A percentile compares a stretch with the other conserved stretches of the same genome.
Conservation (phyloP, 2,797 vertebrate species). For the Crocodylus rhombifer region DNA sequence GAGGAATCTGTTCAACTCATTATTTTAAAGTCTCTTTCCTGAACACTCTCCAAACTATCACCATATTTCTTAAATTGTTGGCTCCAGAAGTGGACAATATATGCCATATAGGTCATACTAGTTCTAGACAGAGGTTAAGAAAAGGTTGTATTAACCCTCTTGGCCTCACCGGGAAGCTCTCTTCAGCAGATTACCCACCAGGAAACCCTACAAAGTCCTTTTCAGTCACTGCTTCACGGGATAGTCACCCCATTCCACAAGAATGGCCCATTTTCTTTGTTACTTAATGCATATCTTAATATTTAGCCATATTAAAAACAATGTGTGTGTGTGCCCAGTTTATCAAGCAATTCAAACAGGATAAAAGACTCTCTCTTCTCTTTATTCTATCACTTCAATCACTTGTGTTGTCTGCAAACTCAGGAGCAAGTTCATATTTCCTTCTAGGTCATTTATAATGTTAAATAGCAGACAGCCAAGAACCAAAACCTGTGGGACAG, state of each 20-base stretch:
- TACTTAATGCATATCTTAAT: neutral
- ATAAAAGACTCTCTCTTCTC: neutral
- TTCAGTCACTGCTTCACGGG: fast-evolving
- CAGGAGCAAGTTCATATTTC: neutral
- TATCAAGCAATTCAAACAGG: neutral
- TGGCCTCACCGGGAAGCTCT: fast-evolving
- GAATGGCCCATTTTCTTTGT: neutral
- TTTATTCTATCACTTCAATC: neutral
- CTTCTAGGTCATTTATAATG: neutral
- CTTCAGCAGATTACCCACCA: fast-evolving
- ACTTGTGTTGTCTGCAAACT: fast-evolving
- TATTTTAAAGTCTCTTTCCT: neutral
- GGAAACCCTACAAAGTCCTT: neutral
- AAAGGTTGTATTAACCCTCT: neutral
- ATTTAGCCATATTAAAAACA: neutral
- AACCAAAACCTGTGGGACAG: neutral
- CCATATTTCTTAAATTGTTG: neutral
- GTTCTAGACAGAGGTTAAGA: neutral
- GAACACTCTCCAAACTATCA: neutral
- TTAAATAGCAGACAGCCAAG: fast-evolving
- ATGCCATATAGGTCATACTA: no score
- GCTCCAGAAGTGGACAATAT: neutral
- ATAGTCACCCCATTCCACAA: neutral
- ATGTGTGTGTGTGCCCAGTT: neutral
- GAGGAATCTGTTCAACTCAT: no score